phyloP scores from a whole-genome alignment of 2,888 invertebrate genomes.

The Pardosa pseudoannulata region DNA sequence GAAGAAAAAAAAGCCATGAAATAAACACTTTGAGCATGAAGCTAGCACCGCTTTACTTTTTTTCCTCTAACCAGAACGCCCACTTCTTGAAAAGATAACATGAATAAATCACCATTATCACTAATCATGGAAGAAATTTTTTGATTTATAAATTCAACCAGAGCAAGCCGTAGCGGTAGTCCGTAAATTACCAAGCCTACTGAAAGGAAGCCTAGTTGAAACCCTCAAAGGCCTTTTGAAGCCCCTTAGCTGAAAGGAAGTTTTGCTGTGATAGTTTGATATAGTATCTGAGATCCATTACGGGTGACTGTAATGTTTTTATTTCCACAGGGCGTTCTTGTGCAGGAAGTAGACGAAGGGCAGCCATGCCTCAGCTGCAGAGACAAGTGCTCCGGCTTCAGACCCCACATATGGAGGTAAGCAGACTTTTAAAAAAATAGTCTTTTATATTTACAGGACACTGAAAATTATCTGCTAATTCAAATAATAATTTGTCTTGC shows the following conservation, averaged over 20 bases:
- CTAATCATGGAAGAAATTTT: neutral
- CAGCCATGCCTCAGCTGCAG: conserved; percentile 90
- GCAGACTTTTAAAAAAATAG: too few relatives aligned
- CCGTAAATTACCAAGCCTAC: neutral
- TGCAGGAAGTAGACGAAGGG: conserved; percentile 90
- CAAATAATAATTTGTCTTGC: too few relatives aligned
- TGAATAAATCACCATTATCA: neutral
- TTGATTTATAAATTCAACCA: neutral
- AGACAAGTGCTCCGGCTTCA: conserved; percentile 89
- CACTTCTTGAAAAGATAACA: neutral
- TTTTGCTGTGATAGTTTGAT: neutral
- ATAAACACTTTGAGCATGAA: too few relatives aligned
- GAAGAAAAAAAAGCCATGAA: too few relatives aligned
- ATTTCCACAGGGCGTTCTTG: conserved; percentile 85
- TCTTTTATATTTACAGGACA: too few relatives aligned
- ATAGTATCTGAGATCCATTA: neutral
- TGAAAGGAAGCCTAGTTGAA: too few relatives aligned
- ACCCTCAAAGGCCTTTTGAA: neutral
- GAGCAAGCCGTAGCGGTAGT: neutral
- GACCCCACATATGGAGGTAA: conserved; percentile 92
- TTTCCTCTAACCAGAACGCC: too few relatives aligned
- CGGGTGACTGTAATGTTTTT: conserved; percentile 24
- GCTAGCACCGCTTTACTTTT: too few relatives aligned
- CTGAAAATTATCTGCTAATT: too few relatives aligned
- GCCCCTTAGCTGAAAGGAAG: neutral